Base-by-base conservation (phyloP, 53 echinoderm and acorn worm species). In the Holothuria leucospilota region DNA sequence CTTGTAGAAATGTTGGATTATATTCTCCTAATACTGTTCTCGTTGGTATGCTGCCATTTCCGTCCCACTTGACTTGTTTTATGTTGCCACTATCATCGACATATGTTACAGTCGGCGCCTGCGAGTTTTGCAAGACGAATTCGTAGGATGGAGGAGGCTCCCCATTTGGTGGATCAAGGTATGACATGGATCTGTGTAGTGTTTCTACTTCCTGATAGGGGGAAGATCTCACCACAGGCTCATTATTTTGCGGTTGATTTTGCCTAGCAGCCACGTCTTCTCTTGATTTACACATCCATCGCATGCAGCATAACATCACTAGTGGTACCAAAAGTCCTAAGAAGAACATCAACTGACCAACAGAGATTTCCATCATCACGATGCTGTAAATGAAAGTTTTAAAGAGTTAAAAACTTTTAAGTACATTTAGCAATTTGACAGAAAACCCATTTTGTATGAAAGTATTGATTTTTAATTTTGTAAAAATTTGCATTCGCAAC, bases 31-130 rank as follows among this genome's bases (percentile, higher is more conserved):
- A 38, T 62, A 62, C 81, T 27, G 81, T 81, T 29, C 81, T 81
- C 7, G 81, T 81, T 81, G 81, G 81, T 15, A 81, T 81, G n/a
- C 62, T 59, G 13, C 81, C 81, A 20, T 39, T 38, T 4, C 81
- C 81, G 56, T 81, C 81, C 81, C 81, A 81, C 29, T 81, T 81
- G 2, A 81, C 81, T 59, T 81, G 60, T 51, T 62, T 59, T 27
- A 62, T 38, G n/a, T 61, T 52, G 30, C 81, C 81, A 62, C 38
- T 38, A 10, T 62, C 62, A 38, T 62, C 62, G 25, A 81, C 81
- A 21, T 61, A 81, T 81, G 62, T 62, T n/a, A 81, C 12, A 29
- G 81, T 81, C 38, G 81, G 81, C 2, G 81, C 81, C 29, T 30
- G 7, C 12, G 38, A 29, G 40, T 81, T n/a, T 81, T 60, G 81